Evolutionary conservation across 2,797 vertebrate genomes (phyloP).

Genomic region (Lophius americanus): DNA sequence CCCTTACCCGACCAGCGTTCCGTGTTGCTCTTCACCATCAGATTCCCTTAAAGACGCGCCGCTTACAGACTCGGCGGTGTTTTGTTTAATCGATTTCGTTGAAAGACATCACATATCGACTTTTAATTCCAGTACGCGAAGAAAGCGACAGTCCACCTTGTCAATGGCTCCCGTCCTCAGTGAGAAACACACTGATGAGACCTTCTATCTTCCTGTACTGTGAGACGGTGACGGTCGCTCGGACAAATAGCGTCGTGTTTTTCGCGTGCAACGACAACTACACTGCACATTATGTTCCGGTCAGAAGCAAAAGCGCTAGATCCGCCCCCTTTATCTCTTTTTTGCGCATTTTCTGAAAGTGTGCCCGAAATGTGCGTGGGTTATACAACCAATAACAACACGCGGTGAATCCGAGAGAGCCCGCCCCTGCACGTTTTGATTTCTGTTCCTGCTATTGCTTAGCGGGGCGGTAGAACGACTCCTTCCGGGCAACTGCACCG

Average conservation of each 20-base stretch:
- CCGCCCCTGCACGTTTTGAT: constrained; percentile 65
- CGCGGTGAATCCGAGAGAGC: constrained; percentile 23
- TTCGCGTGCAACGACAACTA: not conserved
- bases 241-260: not conserved
- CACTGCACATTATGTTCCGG: not conserved
- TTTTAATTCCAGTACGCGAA: not conserved
- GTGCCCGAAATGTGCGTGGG: constrained; percentile 39
- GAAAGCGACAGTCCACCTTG: constrained; percentile 15
- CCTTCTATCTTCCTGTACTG: not conserved
- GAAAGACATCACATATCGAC: not conserved
- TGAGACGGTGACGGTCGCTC: not conserved
- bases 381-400: constrained; percentile 68
- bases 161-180: constrained; percentile 32
- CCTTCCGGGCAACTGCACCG: constrained; percentile 52
- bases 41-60: not conserved
- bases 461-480: constrained; percentile 33
- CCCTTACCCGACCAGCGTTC: constrained; percentile 55
- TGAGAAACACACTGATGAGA: not conserved
- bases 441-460: constrained; percentile 9
- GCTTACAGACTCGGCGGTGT: not conserved
- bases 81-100: not conserved
- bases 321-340: constrained; percentile 33
- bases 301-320: not conserved
- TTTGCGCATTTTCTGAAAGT: constrained; percentile 69
- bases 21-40: constrained; percentile 7